Base-by-base conservation (phyloP, 2,113 vertebrate species). In the Excalfactoria chinensis region DNA sequence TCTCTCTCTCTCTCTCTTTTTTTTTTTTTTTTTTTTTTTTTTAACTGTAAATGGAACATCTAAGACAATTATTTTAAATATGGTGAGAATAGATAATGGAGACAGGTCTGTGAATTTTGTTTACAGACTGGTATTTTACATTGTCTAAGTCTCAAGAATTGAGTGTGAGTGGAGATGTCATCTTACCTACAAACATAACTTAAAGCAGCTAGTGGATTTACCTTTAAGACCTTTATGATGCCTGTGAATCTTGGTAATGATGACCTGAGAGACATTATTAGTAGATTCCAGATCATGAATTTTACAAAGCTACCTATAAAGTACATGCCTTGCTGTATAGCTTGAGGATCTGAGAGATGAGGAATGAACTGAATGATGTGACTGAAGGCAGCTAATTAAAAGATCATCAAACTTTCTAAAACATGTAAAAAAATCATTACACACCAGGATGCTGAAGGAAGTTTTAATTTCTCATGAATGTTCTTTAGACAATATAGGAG, bases 161-260 rank as follows among this genome's bases (percentile, higher is more conserved):
- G 23, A 49, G 23, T 51, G 46, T 46, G 48, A 84, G 49, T 63
- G 35, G 51, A 74, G 22, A 75, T 51, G 17, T 72, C 46, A 66
- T 44, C 53, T 66, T 86, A 43, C 58, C 59, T 46, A 73, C 68
- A 90, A 84, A 85, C 20, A 72, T 30, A 84, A 40, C 43, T 55
- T 66, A 37, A 91, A 95, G 93, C 69, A 35, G 44, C 40, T 41
- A 59, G 56, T 89, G 12, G 34, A 95, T 35, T 82, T 94, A 82
- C n/a, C 64, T 86, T 48, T 90, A 93, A 94, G 78, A 74, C 28
- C 26, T 93, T 92, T 88, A 66, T 35, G 41, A 82, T 77, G 28
- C 73, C 64, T 90, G 64, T 93, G 95, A 96, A 89, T 96, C 63
- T 72, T 94, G 51, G 59, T 94, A 95, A 96, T 96, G 83, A 93